Evolutionary conservation across 1,140 invertebrate species (phyloP).

Genomic region (Choristoneura fumiferana): DNA sequence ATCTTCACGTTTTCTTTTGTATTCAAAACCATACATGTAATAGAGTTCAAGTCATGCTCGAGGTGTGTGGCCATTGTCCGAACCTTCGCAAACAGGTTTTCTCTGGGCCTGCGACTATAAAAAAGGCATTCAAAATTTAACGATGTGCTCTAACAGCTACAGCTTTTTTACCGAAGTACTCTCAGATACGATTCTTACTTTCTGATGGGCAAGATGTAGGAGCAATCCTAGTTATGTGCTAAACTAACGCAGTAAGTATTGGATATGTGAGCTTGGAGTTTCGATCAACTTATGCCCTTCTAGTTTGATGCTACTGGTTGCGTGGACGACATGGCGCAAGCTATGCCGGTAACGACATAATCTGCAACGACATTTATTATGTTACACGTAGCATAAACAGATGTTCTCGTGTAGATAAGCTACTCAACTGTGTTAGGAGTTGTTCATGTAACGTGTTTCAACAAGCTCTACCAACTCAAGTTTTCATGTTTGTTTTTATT

Average conservation of each 20-base stretch:
- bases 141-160: conserved; percentile 44
- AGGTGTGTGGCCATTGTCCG: conserved; percentile 54
- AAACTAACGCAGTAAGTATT: too few species aligned
- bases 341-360: conserved; percentile 35
- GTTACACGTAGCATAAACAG: conserved; percentile 42
- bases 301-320: conserved; percentile 19
- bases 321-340: conserved; percentile 39
- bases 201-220: conserved; percentile 52
- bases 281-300: too few species aligned
- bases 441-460: background rate
- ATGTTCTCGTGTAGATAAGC: conserved; percentile 42
- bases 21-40: conserved; percentile 11
- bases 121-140: conserved; percentile 67
- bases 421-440: conserved; percentile 34
- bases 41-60: conserved; percentile 23
- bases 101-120: conserved; percentile 30
- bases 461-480: too few species aligned
- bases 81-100: conserved; percentile 49
- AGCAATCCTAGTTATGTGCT: too few species aligned
- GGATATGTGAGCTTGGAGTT: too few species aligned
- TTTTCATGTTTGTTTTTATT: too few species aligned
- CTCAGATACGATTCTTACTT: conserved; percentile 58
- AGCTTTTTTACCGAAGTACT: conserved; percentile 37
- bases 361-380: conserved; percentile 43
- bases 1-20: conserved; percentile 10